phyloP scores from a whole-genome alignment of 2,888 invertebrate genomes.

The Chrysotoxum bicinctum region DNA sequence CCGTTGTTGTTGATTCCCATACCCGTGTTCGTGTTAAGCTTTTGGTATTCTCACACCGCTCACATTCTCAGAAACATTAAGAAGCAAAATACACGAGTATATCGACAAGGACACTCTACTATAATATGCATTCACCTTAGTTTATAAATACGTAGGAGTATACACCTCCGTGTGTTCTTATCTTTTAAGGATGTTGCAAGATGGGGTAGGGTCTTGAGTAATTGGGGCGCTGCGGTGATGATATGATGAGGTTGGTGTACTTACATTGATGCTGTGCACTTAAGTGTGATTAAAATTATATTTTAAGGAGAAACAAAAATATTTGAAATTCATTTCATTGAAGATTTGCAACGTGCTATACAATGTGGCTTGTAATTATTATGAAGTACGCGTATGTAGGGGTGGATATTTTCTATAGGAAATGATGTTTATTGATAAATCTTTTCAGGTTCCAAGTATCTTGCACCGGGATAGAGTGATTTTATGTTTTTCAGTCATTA shows the following conservation, averaged over 20 bases:
- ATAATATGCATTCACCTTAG: constrained; percentile 32
- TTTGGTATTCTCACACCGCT: not conserved
- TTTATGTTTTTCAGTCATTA: no score
- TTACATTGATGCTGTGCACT: constrained; percentile 43
- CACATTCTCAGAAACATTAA: constrained; percentile 8
- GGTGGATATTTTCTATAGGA: not conserved
- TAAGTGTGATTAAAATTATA: constrained; percentile 61
- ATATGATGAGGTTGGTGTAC: constrained; percentile 3
- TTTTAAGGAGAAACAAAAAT: constrained; percentile 34
- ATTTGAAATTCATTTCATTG: constrained; percentile 28
- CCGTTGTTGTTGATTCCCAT: not conserved
- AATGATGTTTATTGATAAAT: no score
- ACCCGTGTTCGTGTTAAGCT: constrained; percentile 3
- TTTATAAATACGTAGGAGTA: not conserved
- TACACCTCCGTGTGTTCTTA: constrained; percentile 5
- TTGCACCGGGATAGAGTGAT: no score
- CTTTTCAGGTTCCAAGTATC: no score
- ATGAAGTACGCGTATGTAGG: not conserved
- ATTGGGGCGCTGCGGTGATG: not conserved
- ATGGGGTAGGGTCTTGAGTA: not conserved
- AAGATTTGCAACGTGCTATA: not conserved
- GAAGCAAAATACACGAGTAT: not conserved
- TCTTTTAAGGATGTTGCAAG: constrained; percentile 17
- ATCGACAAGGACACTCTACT: constrained; percentile 46
- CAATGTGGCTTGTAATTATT: not conserved